A percentile compares a stretch with the other conserved stretches of the same genome.
phyloP scores from a whole-genome alignment of 2,113 vertebrate genomes.

The Athene noctua region DNA sequence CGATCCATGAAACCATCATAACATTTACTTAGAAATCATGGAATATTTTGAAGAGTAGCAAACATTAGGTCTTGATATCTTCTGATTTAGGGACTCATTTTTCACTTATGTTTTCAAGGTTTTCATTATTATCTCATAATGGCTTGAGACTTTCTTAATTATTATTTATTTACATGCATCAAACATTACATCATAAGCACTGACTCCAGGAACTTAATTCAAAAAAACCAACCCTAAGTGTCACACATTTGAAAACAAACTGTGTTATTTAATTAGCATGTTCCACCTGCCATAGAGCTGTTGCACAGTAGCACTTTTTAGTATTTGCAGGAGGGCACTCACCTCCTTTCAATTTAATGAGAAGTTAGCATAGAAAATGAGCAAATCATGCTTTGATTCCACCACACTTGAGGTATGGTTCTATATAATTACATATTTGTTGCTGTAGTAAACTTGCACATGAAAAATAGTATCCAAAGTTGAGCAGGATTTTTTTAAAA shows the following conservation, averaged over 20 bases:
- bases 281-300: not conserved
- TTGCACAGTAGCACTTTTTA: not conserved
- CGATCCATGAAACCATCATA: not conserved
- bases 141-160: not conserved
- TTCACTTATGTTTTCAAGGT: not conserved
- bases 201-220: not conserved
- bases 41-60: not conserved
- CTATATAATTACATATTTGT: not conserved
- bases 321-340: not conserved
- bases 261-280: not conserved
- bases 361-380: not conserved
- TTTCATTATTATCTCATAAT: not conserved
- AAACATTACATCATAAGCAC: not conserved
- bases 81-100: not conserved
- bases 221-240: not conserved
- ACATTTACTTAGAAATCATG: not conserved
- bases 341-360: not conserved
- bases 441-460: not conserved
- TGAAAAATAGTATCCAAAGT: not conserved
- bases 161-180: not conserved
- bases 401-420: not conserved
- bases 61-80: not conserved
- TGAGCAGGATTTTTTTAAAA: not conserved
- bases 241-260: not conserved
- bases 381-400: not conserved